Evolutionary conservation across 2,888 invertebrate species (phyloP), one percentile per base, ranked within the genome.

Genomic region (Noctuana brunneofusca): DNA sequence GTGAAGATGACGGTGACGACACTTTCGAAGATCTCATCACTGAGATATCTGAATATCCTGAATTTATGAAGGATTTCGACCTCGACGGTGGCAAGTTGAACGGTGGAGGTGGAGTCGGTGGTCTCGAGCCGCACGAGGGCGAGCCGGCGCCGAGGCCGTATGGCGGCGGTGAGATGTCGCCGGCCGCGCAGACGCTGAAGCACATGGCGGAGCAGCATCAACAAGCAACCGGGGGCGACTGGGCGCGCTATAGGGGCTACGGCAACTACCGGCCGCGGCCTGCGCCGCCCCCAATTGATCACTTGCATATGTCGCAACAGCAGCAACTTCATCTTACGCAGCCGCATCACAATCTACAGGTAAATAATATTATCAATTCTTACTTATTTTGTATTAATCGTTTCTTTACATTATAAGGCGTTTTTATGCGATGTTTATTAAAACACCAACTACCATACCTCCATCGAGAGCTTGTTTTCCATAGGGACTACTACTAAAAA

Each of bases 121-220:
- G 81, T 2, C 77, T 89, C 30, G 93, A 90, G 57, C 85, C 89
- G 18, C 80, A 89, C 11, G 93, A 92, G 70, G 92, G 91, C 35
- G 93, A 92, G 30, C 74, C 79, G 66, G 79, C 86, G 74, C 74
- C 92, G 57, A 74, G 91, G 65, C 85, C 93, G 20, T 93, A 93
- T 68, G 87, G 92, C 69, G 78, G 92, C 63, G 94, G 94, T 0
- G 96, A 97, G 82, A 92, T 96, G 83, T 97, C 97, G 65, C 96
- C 98, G 22, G 98, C 98, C 0, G 98, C 98, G 54, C 97, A 98
- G 89, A 98, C 98, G 0, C 92, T 98, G 58, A 98, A 98, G 82
- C 98, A 98, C 78, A 98, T 98, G 98, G 98, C 98, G 41, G 98
- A 98, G 82, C 98, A 98, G 84, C 98, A 98, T 86, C 98, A 98